Percentiles rank a stretch among this genome's conserved stretches.
phyloP scores from a whole-genome alignment of 2,888 invertebrate species.

The Isotomurus palustris region DNA sequence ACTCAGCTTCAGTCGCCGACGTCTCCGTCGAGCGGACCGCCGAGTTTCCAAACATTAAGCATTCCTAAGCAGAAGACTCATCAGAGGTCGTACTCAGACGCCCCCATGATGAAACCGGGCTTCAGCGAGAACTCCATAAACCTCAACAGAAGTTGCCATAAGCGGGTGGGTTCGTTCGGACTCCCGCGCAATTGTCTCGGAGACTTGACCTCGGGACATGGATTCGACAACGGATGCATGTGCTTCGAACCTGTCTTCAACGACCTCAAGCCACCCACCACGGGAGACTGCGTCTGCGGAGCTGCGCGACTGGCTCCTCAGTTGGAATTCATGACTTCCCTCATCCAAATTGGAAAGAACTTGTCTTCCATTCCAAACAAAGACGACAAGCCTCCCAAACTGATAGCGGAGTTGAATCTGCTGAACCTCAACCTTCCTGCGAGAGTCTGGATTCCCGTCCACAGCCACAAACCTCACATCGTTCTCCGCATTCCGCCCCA shows the following conservation, averaged over 20 bases:
- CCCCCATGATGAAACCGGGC: conserved; percentile 64
- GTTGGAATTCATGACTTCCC: conserved; percentile 79
- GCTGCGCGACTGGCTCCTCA: conserved; percentile 78
- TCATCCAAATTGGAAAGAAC: conserved; percentile 79
- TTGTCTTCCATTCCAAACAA: conserved; percentile 76
- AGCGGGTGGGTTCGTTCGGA: conserved; percentile 44
- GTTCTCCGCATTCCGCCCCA: conserved; percentile 95
- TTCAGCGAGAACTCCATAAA: conserved; percentile 41
- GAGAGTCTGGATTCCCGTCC: conserved; percentile 93
- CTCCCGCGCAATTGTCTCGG: conserved; percentile 58
- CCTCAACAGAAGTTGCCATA: conserved; percentile 33
- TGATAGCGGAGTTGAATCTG: conserved; percentile 87
- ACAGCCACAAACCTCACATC: conserved; percentile 75
- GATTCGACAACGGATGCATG: conserved; percentile 93
- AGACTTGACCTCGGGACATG: conserved; percentile 87
- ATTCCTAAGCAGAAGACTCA: conserved; percentile 60
- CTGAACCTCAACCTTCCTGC: conserved; percentile 95
- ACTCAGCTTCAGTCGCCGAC: conserved; percentile 38
- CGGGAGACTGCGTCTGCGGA: conserved; percentile 67
- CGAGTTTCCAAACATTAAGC: conserved; percentile 46
- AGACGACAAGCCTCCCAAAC: conserved; percentile 84
- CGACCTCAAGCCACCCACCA: conserved; percentile 69
- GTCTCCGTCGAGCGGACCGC: conserved; percentile 37
- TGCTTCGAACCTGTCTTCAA: conserved; percentile 80
- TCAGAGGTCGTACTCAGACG: conserved; percentile 68